These are phyloP conservation scores for Miltochrista miniata DNA, from an alignment of 2,888 invertebrate species.

Conservation along the genomic window DNA sequence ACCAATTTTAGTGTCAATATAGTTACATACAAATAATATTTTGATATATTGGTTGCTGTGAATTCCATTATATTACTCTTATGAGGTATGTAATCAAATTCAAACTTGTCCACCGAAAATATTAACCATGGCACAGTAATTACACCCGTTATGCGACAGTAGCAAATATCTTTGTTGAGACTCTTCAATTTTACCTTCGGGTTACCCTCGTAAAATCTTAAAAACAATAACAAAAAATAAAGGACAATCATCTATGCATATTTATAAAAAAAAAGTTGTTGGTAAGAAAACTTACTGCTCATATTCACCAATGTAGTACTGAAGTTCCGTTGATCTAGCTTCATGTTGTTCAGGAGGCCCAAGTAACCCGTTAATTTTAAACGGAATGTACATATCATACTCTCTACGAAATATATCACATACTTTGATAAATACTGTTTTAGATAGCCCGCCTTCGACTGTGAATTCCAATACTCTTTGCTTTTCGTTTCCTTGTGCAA, in stretches of 20 bases:
- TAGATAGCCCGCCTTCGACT: slow-evolving; percentile 65
- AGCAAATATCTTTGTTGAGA: slow-evolving; percentile 67
- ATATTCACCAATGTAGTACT: slow-evolving; percentile 58
- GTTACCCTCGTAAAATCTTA: slow-evolving; percentile 68
- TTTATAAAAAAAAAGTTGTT: neutral
- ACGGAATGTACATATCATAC: slow-evolving; percentile 83
- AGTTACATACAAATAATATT: slow-evolving; percentile 59
- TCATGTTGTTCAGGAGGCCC: slow-evolving; percentile 75
- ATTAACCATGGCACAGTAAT: slow-evolving; percentile 71
- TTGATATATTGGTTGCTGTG: slow-evolving; percentile 70
- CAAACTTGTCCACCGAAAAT: slow-evolving; percentile 68
- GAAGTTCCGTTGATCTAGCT: slow-evolving; percentile 56
- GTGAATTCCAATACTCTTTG: slow-evolving; percentile 54
- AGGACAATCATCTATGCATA: neutral
- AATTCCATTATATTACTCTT: slow-evolving; percentile 56
- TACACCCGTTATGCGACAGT: slow-evolving; percentile 66
- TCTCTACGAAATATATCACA: slow-evolving; percentile 68
- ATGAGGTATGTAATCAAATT: slow-evolving; percentile 54
- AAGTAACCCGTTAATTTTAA: slow-evolving; percentile 82
- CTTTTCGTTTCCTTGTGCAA: slow-evolving; percentile 65
- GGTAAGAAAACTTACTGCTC: slow-evolving; percentile 50
- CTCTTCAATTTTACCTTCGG: slow-evolving; percentile 61
- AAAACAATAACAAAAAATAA: slow-evolving; percentile 19
- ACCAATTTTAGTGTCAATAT: slow-evolving; percentile 61
- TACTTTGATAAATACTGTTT: slow-evolving; percentile 67